phyloP scores from a whole-genome alignment of 2,797 vertebrate genomes.

The Chaenodraco wilsoni region DNA sequence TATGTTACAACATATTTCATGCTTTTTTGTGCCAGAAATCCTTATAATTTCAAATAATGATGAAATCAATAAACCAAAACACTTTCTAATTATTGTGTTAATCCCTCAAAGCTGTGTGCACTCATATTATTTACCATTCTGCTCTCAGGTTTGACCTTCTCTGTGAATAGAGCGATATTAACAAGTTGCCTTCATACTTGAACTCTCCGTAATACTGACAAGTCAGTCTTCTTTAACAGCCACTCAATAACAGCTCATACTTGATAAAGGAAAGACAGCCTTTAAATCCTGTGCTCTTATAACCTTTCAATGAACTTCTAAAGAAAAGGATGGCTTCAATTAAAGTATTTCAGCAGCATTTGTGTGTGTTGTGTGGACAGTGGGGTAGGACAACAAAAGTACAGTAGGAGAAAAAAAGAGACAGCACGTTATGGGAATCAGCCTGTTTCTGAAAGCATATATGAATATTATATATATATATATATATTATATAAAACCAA shows the following conservation, averaged over 20 bases:
- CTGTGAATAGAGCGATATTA: conserved; percentile 8
- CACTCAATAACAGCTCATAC: background rate
- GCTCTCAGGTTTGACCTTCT: conserved; percentile 3
- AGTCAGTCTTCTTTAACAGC: background rate
- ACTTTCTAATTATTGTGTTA: background rate
- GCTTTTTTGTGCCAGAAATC: conserved; percentile 2
- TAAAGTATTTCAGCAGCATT: background rate
- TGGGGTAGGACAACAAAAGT: background rate
- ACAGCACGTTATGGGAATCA: conserved; percentile 4
- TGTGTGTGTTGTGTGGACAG: background rate
- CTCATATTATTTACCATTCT: background rate
- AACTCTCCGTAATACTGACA: background rate
- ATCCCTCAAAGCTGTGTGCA: background rate
- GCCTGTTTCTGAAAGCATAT: conserved; percentile 10
- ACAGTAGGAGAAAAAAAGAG: conserved; percentile 4
- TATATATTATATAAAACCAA: background rate
- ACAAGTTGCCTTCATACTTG: conserved; percentile 1
- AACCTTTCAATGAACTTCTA: background rate
- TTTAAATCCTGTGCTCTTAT: background rate
- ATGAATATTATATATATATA: background rate
- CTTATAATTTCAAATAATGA: background rate
- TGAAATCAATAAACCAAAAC: conserved; percentile 13
- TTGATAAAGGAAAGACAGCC: background rate
- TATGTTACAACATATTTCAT: conserved; percentile 10
- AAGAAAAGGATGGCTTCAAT: background rate